These are phyloP conservation scores for Tachuris rubrigastra DNA, from an alignment of 2,113 vertebrate species.

Conservation along the genomic window DNA sequence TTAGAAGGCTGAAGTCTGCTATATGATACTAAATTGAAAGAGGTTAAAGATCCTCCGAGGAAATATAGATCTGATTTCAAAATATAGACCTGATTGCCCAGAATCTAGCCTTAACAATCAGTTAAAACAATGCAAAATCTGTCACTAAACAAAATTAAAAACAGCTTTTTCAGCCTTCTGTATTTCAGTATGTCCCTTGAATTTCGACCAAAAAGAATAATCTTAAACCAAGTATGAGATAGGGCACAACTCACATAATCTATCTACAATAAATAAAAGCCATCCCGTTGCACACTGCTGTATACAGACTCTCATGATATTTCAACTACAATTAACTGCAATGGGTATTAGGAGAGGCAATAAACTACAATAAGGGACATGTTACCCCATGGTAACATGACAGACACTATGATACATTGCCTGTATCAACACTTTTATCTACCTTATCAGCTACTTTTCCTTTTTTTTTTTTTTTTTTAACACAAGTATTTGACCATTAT, in stretches of 20 bases:
- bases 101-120: neutral
- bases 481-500: neutral
- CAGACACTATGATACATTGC: neutral
- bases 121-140: neutral
- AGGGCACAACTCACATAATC: neutral
- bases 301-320: neutral
- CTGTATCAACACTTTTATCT: neutral
- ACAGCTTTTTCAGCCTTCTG: neutral
- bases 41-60: neutral
- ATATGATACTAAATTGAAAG: neutral
- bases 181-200: neutral
- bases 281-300: neutral
- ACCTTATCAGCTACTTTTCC: neutral
- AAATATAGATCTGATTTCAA: neutral
- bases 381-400: neutral
- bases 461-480: neutral
- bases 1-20: neutral
- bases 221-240: neutral
- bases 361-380: neutral
- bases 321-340: neutral
- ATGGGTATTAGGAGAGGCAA: neutral
- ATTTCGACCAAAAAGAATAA: neutral
- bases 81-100: neutral
- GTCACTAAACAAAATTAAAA: neutral
- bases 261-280: neutral